Evolutionary conservation across 2,888 invertebrate genomes (phyloP).

Genomic region (Hoplodrina ambigua): DNA sequence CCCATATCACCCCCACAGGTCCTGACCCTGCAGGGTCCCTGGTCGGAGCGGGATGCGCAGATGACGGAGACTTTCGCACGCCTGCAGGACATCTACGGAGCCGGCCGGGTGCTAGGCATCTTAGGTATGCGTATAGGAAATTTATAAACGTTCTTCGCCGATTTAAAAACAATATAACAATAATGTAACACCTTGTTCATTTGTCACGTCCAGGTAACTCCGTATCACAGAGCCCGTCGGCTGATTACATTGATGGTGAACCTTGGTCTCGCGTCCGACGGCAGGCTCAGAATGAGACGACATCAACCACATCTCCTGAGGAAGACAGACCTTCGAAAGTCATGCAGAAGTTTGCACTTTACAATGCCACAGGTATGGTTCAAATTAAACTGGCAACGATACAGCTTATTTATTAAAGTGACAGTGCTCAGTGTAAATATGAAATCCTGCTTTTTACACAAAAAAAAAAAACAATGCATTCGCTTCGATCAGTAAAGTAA

Average conservation of each 20-base stretch:
- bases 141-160: not conserved
- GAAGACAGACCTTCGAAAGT: conserved; percentile 76
- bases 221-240: conserved; percentile 77
- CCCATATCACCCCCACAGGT: conserved; percentile 77
- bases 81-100: conserved; percentile 90
- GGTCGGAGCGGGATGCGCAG: conserved; percentile 91
- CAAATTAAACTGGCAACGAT: not conserved
- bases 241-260: conserved; percentile 77
- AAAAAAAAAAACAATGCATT: too few species aligned
- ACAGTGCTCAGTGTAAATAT: too few species aligned
- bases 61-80: conserved; percentile 90
- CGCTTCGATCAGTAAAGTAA: too few species aligned
- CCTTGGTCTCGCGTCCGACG: conserved; percentile 77
- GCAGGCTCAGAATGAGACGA: conserved; percentile 71
- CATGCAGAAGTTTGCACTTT: conserved; percentile 85
- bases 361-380: conserved; percentile 86
- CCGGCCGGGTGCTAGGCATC: conserved; percentile 90
- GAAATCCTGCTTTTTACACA: too few species aligned
- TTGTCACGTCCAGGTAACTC: conserved; percentile 79
- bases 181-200: not conserved
- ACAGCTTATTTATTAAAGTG: too few species aligned
- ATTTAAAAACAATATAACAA: not conserved
- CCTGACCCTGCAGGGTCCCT: conserved; percentile 90
- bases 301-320: conserved; percentile 68
- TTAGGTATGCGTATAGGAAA: conserved; percentile 77